Conservation (phyloP, 2,113 vertebrate species). For the Bubo blakistoni region DNA sequence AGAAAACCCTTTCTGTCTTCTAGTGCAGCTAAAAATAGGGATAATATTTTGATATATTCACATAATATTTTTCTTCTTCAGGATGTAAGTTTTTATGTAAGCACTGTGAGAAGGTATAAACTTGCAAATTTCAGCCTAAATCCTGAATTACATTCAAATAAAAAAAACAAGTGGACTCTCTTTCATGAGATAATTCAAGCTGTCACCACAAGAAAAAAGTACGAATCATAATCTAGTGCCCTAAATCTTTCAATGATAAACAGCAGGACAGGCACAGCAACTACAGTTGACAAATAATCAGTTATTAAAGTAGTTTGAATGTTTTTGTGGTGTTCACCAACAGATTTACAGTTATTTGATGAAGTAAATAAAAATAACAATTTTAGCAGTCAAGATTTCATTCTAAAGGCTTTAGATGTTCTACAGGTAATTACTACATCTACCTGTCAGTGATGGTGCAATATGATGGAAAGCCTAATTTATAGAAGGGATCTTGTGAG, state of each 20-base stretch:
- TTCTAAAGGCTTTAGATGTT: not conserved
- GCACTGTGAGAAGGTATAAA: not conserved
- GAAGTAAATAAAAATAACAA: not conserved
- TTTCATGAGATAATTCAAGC: not conserved
- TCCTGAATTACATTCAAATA: not conserved
- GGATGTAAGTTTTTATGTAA: not conserved
- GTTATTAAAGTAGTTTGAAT: not conserved
- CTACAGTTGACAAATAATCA: not conserved
- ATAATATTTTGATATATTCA: not conserved
- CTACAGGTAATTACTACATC: not conserved
- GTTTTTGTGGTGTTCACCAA: not conserved
- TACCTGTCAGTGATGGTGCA: not conserved
- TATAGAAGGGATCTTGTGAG: not conserved
- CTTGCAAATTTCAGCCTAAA: not conserved
- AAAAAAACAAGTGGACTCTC: not conserved
- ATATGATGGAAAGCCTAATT: not conserved
- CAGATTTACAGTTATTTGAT: not conserved
- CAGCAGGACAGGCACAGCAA: not conserved
- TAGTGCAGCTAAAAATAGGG: not conserved
- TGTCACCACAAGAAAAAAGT: not conserved
- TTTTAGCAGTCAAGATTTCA: not conserved
- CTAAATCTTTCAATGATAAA: not conserved
- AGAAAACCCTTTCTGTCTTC: not conserved
- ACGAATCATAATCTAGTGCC: not conserved
- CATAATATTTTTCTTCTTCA: not conserved